Base-by-base conservation (phyloP, 2,113 vertebrate genomes). In the Illadopsis cleaveri region DNA sequence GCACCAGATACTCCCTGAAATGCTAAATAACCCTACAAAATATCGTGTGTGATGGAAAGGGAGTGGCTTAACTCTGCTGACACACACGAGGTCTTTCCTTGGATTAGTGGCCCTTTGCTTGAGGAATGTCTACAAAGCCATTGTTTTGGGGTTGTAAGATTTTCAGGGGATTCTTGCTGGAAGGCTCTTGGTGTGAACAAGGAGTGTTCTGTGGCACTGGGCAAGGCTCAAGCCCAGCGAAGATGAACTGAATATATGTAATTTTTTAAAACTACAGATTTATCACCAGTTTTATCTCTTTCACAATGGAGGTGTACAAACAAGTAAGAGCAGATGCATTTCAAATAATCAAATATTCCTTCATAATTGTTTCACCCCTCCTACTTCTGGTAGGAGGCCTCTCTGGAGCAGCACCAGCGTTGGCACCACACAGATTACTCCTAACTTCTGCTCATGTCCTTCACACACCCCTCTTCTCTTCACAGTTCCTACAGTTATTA, bases 21-120 rank as follows among this genome's bases (percentile, higher is more conserved):
- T 71, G 83, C 87, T 79, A 77, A 95, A 82, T 61, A 79, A 85
- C 76, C 86, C 7, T 48, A 30, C 64, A 54, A 85, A 89, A 81
- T 65, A 37, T 1, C 2, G 1, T 33, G 31, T 48, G 50, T 72
- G 61, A 68, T 89, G 40, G 31, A 35, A 65, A 94, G 90, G 69
- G 80, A 80, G 80, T 24, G 80, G 48, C 64, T 85, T 94, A 50
- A 18, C 66, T 61, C 40, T 91, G 53, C 89, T 86, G 71, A 54
- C 66, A 82, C 27, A 38, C n/a, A 31, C 42, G 40, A 28, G 38
- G 42, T 50, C 75, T 92, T 69, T 50, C 23, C 71, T 89, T 61
- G 66, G 64, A 31, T 83, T 91, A 54, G 53, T 62, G 76, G 25
- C n/a, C 82, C 30, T 75, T 91, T 76, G 51, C 81, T 81, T 66